Evolutionary conservation across 2,113 vertebrate species (phyloP).

Genomic region (Parus major): DNA sequence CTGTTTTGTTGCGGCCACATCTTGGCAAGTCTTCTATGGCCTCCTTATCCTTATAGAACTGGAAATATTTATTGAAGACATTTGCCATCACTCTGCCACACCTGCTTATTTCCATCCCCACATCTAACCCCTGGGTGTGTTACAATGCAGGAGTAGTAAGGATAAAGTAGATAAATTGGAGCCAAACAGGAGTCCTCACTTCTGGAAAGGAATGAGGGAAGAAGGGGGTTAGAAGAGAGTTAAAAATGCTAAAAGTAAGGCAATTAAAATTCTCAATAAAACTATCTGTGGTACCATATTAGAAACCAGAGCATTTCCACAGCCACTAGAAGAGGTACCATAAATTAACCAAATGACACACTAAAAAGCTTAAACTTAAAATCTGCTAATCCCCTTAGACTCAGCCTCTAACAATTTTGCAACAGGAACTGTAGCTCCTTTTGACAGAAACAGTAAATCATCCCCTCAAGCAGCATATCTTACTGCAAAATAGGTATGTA

Average conservation of each 20-base stretch:
- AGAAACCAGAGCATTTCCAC: not conserved
- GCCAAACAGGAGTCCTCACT: not conserved
- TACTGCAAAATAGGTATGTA: constrained; percentile 46
- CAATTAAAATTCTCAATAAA: constrained; percentile 28
- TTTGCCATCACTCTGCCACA: not conserved
- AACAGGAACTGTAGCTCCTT: constrained; percentile 20
- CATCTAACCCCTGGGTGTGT: not conserved
- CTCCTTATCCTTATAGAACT: not conserved
- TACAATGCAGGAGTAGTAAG: not conserved
- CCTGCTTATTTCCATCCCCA: not conserved
- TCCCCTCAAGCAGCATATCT: constrained; percentile 31
- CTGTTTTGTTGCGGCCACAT: not conserved
- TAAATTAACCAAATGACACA: constrained; percentile 58
- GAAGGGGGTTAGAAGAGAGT: not conserved
- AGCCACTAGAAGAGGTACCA: not conserved
- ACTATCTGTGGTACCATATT: not conserved
- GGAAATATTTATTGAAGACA: not conserved
- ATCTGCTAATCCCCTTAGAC: constrained; percentile 59
- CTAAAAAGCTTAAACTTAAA: constrained; percentile 49
- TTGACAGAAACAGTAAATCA: constrained; percentile 56
- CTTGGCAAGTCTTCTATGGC: not conserved
- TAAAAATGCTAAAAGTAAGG: not conserved
- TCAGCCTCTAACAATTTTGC: constrained; percentile 28
- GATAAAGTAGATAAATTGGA: not conserved
- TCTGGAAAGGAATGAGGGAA: not conserved